Evolutionary conservation across 2,113 vertebrate genomes (phyloP).

Genomic region (Rhinopomastus cyanomelas): DNA sequence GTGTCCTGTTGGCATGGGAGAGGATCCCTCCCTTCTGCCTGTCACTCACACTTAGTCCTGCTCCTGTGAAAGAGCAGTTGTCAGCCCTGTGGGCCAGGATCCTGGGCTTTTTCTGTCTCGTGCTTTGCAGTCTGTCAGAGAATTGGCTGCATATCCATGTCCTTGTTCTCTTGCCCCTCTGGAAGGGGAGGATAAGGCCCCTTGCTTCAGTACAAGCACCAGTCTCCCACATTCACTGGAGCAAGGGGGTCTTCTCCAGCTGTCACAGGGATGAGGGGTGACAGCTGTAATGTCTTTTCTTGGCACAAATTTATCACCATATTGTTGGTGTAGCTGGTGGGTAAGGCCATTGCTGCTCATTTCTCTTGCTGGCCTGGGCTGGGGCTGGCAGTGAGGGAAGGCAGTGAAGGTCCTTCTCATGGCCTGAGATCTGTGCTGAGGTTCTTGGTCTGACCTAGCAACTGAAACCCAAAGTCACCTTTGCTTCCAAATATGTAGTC

Average conservation of each 20-base stretch:
- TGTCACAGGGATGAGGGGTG: background rate
- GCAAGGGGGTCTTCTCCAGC: background rate
- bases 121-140: background rate
- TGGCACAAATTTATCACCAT: fast-evolving
- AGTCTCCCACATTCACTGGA: fast-evolving
- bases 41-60: background rate
- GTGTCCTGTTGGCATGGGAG: background rate
- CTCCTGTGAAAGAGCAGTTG: fast-evolving
- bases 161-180: background rate
- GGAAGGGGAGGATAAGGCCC: background rate
- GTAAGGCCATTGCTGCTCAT: background rate
- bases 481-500: background rate
- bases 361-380: background rate
- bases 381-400: background rate
- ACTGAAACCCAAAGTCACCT: background rate
- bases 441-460: background rate
- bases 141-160: background rate
- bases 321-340: background rate
- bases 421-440: background rate
- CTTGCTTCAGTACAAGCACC: background rate
- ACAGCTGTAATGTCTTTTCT: conserved; percentile 7
- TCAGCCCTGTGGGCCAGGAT: background rate
- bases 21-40: background rate
- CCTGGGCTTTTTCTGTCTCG: background rate
- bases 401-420: background rate